Conservation (phyloP, 1,140 invertebrate genomes). For the Trichoplusia ni region DNA sequence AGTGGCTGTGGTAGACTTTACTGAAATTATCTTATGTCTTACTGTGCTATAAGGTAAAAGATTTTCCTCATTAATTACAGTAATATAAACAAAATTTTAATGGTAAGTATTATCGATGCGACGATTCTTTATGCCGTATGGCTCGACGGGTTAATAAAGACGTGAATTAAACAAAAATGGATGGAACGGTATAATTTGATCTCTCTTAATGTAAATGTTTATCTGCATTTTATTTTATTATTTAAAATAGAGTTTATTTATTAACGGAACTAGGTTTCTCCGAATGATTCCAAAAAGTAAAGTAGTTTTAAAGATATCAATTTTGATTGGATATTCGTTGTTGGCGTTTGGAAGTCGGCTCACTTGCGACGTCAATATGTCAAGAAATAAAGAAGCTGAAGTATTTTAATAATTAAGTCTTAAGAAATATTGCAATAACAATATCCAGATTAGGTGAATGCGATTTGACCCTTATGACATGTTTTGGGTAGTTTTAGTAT, state of each 20-base stretch:
- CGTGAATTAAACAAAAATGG: slow-evolving; percentile 3
- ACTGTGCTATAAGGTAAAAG: not conserved
- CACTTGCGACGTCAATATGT: not conserved
- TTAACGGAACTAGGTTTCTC: slow-evolving; percentile 27
- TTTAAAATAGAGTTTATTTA: slow-evolving; percentile 30
- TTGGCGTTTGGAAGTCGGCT: slow-evolving; percentile 3
- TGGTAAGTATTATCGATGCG: too few species aligned
- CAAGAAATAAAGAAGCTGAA: not conserved
- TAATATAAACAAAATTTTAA: slow-evolving; percentile 15
- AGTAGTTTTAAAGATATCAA: slow-evolving; percentile 17
- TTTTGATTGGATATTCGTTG: not conserved
- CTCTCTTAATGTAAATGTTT: slow-evolving; percentile 37
- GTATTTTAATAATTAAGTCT: slow-evolving; percentile 8
- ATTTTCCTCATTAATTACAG: slow-evolving; percentile 1
- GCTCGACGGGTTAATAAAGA: too few species aligned
- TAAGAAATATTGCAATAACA: slow-evolving; percentile 13
- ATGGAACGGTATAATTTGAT: slow-evolving; percentile 39
- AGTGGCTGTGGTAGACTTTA: slow-evolving; percentile 38
- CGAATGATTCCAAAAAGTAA: slow-evolving; percentile 31
- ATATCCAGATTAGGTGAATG: not conserved
- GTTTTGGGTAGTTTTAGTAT: slow-evolving; percentile 10
- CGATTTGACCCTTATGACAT: slow-evolving; percentile 15
- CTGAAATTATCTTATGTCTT: not conserved
- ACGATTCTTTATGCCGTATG: too few species aligned
- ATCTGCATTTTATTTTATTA: slow-evolving; percentile 39